Evolutionary conservation across 1,140 invertebrate species (phyloP).

Genomic region (Linepithema humile): DNA sequence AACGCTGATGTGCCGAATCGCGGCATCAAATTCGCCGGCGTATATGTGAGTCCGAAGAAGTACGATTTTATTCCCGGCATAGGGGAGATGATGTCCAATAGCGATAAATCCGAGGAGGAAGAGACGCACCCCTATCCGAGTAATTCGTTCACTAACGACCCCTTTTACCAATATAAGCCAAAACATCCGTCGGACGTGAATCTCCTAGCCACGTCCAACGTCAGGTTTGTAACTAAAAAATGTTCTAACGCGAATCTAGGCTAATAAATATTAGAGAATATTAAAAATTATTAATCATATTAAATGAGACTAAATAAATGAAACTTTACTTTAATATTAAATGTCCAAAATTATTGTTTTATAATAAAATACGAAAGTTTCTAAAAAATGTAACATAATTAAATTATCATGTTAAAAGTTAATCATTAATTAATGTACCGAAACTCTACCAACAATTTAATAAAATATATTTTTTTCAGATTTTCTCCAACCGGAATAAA

Average conservation of each 20-base stretch:
- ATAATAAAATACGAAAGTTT: not conserved
- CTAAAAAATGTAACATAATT: not conserved
- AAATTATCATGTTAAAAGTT: not conserved
- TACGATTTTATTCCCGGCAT: conserved; percentile 70
- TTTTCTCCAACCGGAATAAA: conserved; percentile 78
- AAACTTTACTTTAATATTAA: too few relatives aligned
- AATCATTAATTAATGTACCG: not conserved
- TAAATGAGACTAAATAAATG: too few relatives aligned
- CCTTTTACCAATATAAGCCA: conserved; percentile 84
- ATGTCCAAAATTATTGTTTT: not conserved
- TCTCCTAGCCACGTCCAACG: conserved; percentile 81
- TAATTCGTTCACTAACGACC: conserved; percentile 75
- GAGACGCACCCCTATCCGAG: conserved; percentile 60
- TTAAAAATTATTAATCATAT: too few relatives aligned
- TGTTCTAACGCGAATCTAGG: not conserved
- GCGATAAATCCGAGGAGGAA: conserved; percentile 69
- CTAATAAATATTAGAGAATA: not conserved
- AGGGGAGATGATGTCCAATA: conserved; percentile 70
- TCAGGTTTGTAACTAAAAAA: conserved; percentile 75
- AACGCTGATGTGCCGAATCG: conserved; percentile 72
- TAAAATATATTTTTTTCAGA: conserved; percentile 61
- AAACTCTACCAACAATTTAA: not conserved
- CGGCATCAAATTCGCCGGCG: conserved; percentile 81
- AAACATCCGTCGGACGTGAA: conserved; percentile 85
- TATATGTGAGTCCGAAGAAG: conserved; percentile 80